Conservation (phyloP, 2,888 invertebrate species). For the Apamea sordens region DNA sequence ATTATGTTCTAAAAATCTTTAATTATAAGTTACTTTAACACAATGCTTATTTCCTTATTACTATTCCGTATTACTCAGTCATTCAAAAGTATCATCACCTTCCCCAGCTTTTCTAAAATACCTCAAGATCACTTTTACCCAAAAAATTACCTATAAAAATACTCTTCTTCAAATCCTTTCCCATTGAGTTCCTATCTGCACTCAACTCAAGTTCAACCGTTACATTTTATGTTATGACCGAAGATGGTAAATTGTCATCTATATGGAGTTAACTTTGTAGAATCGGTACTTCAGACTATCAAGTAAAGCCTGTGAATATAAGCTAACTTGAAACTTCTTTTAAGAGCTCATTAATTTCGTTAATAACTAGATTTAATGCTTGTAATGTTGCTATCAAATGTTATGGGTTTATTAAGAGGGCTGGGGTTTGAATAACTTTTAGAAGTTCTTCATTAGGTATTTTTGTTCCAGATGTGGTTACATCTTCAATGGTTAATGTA, state of each 20-base stretch:
- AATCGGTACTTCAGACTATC: constrained; percentile 59
- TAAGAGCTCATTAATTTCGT: constrained; percentile 66
- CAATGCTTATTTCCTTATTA: background rate
- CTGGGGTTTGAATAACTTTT: constrained; percentile 29
- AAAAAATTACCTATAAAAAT: constrained; percentile 60
- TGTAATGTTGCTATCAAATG: constrained; percentile 62
- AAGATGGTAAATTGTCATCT: constrained; percentile 86
- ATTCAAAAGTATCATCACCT: constrained; percentile 13
- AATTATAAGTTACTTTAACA: background rate
- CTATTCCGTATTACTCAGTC: background rate
- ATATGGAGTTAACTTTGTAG: constrained; percentile 62
- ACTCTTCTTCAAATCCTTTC: constrained; percentile 54
- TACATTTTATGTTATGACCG: constrained; percentile 85
- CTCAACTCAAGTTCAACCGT: constrained; percentile 74
- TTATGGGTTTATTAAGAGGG: constrained; percentile 49
- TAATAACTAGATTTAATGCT: constrained; percentile 67
- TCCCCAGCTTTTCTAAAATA: constrained; percentile 23
- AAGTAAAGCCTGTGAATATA: constrained; percentile 59
- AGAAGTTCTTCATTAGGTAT: background rate
- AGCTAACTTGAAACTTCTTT: constrained; percentile 64
- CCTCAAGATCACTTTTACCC: constrained; percentile 11
- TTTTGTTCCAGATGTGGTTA: background rate
- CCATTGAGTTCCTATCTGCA: constrained; percentile 70
- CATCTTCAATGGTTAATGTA: background rate
- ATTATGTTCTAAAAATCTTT: background rate